Conservation (phyloP, 2,797 vertebrate genomes). For the Clarias pachynema region DNA sequence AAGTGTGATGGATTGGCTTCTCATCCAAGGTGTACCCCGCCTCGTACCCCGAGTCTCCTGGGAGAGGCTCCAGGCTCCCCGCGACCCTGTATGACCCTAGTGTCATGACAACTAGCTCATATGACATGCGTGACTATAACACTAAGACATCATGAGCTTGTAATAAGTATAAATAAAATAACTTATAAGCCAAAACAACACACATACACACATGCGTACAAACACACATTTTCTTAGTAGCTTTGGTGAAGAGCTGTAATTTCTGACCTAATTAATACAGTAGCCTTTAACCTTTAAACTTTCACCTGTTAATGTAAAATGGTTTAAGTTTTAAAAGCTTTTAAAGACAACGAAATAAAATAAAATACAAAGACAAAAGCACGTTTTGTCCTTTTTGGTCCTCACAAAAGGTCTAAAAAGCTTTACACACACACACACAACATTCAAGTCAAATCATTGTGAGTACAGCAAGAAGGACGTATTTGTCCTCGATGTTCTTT, state of each 20-base stretch:
- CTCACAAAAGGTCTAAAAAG: not conserved
- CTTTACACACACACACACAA: constrained; percentile 1
- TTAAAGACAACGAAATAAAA: not conserved
- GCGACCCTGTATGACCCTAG: too few species aligned
- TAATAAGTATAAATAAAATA: not conserved
- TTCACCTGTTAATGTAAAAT: too few species aligned
- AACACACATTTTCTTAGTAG: not conserved
- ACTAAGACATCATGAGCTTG: not conserved
- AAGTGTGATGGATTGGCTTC: too few species aligned
- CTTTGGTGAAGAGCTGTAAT: not conserved
- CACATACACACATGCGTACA: not conserved
- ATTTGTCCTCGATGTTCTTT: constrained; percentile 23
- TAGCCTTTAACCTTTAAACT: not conserved
- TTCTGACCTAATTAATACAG: not conserved
- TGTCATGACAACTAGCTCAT: not conserved
- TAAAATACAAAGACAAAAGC: not conserved
- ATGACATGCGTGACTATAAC: not conserved
- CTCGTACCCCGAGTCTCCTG: too few species aligned
- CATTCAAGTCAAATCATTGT: constrained; percentile 22
- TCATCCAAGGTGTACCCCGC: too few species aligned
- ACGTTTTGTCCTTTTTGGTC: not conserved
- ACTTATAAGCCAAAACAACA: not conserved
- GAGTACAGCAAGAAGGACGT: constrained; percentile 41
- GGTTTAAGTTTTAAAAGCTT: not conserved
- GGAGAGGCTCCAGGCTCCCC: too few species aligned